These are phyloP conservation scores for Labeo calbasu DNA, from an alignment of 2,797 vertebrate genomes.

Conservation along the genomic window DNA sequence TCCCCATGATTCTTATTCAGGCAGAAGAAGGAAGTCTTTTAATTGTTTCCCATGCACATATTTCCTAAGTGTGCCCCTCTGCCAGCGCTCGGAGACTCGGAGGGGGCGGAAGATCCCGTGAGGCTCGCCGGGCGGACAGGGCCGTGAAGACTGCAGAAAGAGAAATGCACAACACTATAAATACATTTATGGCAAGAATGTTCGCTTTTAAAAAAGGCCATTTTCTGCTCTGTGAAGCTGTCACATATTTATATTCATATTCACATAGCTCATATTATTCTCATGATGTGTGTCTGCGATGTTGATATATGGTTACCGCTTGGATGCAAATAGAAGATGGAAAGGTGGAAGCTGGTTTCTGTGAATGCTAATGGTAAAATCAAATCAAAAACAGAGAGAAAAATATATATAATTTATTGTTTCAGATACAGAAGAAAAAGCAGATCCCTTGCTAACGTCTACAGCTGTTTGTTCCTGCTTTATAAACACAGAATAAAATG, in stretches of 20 bases:
- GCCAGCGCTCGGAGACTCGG: conserved; percentile 72
- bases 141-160: conserved; percentile 76
- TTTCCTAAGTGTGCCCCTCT: conserved; percentile 75
- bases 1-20: conserved; percentile 69
- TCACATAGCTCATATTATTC: conserved; percentile 41
- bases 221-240: conserved; percentile 62
- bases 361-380: not conserved
- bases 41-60: conserved; percentile 83
- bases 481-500: conserved; percentile 41
- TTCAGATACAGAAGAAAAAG: not conserved
- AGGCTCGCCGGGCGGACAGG: conserved; percentile 69
- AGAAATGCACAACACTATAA: conserved; percentile 77
- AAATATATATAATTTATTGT: not conserved
- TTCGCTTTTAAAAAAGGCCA: conserved; percentile 76
- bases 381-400: not conserved
- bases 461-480: conserved; percentile 15
- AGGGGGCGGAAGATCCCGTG: conserved; percentile 64
- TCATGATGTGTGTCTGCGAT: conserved; percentile 27
- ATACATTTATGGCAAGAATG: conserved; percentile 79
- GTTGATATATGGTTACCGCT: conserved; percentile 22
- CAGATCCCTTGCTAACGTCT: not conserved
- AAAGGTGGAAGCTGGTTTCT: conserved; percentile 20
- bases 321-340: conserved; percentile 29
- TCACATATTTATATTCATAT: conserved; percentile 27
- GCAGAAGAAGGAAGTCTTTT: conserved; percentile 72